Evolutionary conservation across 2,113 vertebrate species (phyloP), one percentile per base, ranked within the genome.

Genomic region (Forbesichthys agassizii): DNA sequence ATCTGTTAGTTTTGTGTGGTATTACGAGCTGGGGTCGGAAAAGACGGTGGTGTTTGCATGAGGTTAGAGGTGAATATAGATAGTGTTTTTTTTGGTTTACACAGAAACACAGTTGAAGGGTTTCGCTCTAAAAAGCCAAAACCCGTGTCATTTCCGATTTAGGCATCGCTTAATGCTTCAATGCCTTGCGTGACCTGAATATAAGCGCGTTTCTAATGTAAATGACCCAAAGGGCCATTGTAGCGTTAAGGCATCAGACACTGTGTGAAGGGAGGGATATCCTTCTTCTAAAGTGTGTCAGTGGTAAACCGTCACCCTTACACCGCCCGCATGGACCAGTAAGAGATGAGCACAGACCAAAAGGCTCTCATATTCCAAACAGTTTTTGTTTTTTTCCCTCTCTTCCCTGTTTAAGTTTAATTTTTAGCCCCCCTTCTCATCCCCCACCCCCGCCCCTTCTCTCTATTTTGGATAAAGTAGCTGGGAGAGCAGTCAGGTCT

Each of bases 401-500:
- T 64, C 68, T 54, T 69, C 87, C 89, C 64, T 88, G 80, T 90
- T 91, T 88, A 86, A 84, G 86, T 91, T 88, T 90, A 89, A 90
- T 90, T 88, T 89, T 89, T 84, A 86, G 82, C 74, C 83, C 42
- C 55, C 16, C 33, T n/a, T 51, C 12, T 14, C 55, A 14, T 54
- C 47, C 13, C 64, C 52, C 57, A 67, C 66, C 68, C 6, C 73
- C 61, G 64, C 82, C 75, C 77, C 84, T 83, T 75, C 75, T 76
- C 86, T 88, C 86, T 89, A 87, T 92, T 91, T 93, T 89, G 82
- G 93, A 95, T 95, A 92, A 94, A 92, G 90, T 89, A 94, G 95
- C 93, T 95, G 98, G 95, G 95, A 94, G 92, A 84, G 94, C 94
- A 93, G 94, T 98, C 95, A 98, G 95, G 95, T 93, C 95, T 95